Evolutionary conservation across 2,797 vertebrate species (phyloP).

Genomic region (Phalanger gymnotis): DNA sequence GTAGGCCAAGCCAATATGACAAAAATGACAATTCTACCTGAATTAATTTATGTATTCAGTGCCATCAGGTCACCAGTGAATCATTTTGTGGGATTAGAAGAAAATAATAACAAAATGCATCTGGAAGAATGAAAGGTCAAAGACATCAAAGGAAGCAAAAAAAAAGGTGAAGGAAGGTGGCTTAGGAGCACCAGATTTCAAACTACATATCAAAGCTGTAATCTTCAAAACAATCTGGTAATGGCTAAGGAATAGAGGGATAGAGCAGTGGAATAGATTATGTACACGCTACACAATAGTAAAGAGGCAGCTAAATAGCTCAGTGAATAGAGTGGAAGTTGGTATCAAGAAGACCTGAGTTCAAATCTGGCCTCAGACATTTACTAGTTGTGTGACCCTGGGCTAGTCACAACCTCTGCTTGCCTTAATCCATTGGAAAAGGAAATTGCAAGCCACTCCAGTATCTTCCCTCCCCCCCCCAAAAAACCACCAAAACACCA

Average conservation of each 20-base stretch:
- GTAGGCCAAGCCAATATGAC: not conserved
- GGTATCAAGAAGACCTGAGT: not conserved
- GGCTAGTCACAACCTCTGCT: too few relatives aligned
- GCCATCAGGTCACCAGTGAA: not conserved
- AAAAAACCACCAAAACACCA: too few relatives aligned
- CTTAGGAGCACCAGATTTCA: not conserved
- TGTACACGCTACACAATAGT: not conserved
- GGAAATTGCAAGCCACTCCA: too few relatives aligned
- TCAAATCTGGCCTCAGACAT: not conserved
- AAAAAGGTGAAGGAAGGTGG: not conserved
- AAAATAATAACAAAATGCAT: not conserved
- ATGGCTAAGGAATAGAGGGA: not conserved
- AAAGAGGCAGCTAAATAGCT: not conserved
- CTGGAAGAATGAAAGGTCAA: not conserved
- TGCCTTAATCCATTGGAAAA: too few relatives aligned
- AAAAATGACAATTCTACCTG: not conserved
- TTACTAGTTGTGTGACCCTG: too few relatives aligned
- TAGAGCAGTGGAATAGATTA: not conserved
- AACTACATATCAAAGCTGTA: not conserved
- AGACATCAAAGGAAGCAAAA: not conserved
- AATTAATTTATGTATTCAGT: not conserved
- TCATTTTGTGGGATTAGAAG: not conserved
- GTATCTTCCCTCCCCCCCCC: fast-evolving
- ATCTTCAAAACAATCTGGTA: not conserved
- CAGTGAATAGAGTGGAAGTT: not conserved